A percentile compares a stretch with the other conserved stretches of the same genome.
Conservation (phyloP, 2,797 vertebrate genomes). For the Microcaecilia unicolor region DNA sequence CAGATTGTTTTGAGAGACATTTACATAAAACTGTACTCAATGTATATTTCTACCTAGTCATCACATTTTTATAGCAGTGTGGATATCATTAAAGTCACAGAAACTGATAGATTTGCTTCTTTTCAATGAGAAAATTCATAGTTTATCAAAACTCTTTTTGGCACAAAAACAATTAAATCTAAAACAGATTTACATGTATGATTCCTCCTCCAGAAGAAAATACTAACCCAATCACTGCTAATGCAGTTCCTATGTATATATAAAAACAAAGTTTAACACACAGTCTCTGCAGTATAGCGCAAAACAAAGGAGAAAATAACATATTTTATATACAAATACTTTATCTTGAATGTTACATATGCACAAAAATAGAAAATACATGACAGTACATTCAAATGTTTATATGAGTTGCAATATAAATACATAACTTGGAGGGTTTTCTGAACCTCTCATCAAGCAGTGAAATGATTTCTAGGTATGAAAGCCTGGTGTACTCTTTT, state of each 20-base stretch:
- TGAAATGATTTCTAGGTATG: conserved; percentile 14
- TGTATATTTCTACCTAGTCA: conserved; percentile 5
- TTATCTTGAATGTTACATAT: conserved; percentile 41
- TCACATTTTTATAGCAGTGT: not conserved
- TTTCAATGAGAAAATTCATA: conserved; percentile 18
- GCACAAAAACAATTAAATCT: conserved; percentile 48
- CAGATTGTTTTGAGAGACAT: not conserved
- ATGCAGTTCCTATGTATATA: conserved; percentile 11
- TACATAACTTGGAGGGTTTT: conserved; percentile 27
- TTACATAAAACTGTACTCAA: not conserved
- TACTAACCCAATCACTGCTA: not conserved
- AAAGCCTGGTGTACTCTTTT: conserved; percentile 29
- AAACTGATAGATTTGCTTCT: conserved; percentile 14
- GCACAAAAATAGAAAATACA: conserved; percentile 40
- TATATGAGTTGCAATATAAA: conserved; percentile 27
- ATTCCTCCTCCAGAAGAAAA: conserved; percentile 5
- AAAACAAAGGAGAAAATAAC: conserved; percentile 17
- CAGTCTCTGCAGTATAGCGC: conserved; percentile 3
- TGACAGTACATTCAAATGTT: conserved; percentile 67
- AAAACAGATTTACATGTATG: conserved; percentile 46
- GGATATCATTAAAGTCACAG: conserved; percentile 7
- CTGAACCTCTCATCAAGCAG: conserved; percentile 1
- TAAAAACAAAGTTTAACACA: conserved; percentile 27
- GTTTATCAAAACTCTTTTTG: conserved; percentile 46
- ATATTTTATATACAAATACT: conserved; percentile 37